A percentile compares a stretch with the other conserved stretches of the same genome.
These are phyloP conservation scores for Wiebesia pumilae DNA, from an alignment of 1,140 invertebrate genomes.

Conservation along the genomic window DNA sequence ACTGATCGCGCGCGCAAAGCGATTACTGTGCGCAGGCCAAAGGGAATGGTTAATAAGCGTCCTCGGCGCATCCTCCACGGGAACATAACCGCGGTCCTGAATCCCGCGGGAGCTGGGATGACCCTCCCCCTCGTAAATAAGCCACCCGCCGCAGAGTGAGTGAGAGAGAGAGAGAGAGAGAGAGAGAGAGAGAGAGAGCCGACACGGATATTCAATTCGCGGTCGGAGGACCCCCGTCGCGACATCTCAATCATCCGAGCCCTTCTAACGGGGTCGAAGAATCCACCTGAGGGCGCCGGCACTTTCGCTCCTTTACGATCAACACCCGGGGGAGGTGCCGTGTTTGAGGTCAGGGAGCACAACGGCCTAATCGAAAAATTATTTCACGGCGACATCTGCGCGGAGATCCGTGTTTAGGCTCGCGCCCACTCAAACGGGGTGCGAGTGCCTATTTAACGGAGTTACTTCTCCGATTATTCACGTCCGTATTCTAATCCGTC, in stretches of 20 bases:
- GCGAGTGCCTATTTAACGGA: background rate
- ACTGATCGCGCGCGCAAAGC: background rate
- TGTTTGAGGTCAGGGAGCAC: background rate
- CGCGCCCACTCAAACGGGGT: too few species aligned
- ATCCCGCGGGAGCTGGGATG: slow-evolving; percentile 33
- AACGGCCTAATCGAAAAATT: slow-evolving; percentile 35
- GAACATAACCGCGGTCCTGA: slow-evolving; percentile 17
- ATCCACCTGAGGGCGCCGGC: slow-evolving; percentile 31
- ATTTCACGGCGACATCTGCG: slow-evolving; percentile 36
- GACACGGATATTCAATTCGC: slow-evolving; percentile 60
- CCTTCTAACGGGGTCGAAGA: background rate
- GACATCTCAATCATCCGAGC: slow-evolving; percentile 40
- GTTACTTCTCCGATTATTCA: background rate
- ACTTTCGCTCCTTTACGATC: background rate
- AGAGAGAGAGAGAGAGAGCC: background rate
- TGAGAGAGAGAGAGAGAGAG: background rate
- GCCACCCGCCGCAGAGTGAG: too few species aligned
- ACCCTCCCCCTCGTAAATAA: background rate
- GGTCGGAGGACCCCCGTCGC: slow-evolving; percentile 38
- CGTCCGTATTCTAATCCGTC: background rate
- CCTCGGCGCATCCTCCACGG: slow-evolving; percentile 43
- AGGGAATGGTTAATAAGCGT: slow-evolving; percentile 62
- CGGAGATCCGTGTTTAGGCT: background rate
- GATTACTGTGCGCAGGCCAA: slow-evolving; percentile 48
- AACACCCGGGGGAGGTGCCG: background rate